A percentile compares a stretch with the other conserved stretches of the same genome.
These are phyloP conservation scores for Polypedilum vanderplanki DNA, from an alignment of 1,140 invertebrate species.

Conservation along the genomic window DNA sequence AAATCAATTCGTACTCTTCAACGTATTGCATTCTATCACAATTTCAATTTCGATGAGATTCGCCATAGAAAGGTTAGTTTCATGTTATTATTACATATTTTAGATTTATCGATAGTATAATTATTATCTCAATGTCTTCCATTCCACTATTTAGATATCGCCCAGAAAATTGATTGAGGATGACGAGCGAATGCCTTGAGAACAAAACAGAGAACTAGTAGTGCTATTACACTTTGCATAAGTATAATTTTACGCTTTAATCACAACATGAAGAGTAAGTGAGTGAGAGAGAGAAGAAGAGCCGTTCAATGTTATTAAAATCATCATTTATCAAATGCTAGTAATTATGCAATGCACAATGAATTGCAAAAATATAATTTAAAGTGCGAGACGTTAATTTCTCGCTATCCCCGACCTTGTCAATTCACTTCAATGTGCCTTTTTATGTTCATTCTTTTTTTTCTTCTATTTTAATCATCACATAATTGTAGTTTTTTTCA, in stretches of 20 bases:
- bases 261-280: neutral
- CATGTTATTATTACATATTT: too few species aligned
- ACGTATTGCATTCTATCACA: conserved; percentile 47
- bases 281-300: neutral
- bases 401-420: conserved; percentile 1
- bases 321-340: conserved; percentile 16
- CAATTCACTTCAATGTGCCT: neutral
- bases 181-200: conserved; percentile 7
- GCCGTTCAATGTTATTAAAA: neutral
- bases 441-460: neutral
- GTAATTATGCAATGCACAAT: conserved; percentile 1
- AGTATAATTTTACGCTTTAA: conserved; percentile 14
- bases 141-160: conserved; percentile 20
- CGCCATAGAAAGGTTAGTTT: conserved; percentile 1
- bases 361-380: conserved; percentile 8
- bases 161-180: conserved; percentile 21
- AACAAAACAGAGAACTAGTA: too few species aligned
- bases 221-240: neutral
- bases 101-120: conserved; percentile 8
- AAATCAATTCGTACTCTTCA: conserved; percentile 45
- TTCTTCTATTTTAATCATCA: too few species aligned
- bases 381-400: neutral
- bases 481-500: too few species aligned
- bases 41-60: conserved; percentile 39
- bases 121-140: neutral